Evolutionary conservation across 2,888 invertebrate species (phyloP).

Genomic region (Brachylomia viminalis): DNA sequence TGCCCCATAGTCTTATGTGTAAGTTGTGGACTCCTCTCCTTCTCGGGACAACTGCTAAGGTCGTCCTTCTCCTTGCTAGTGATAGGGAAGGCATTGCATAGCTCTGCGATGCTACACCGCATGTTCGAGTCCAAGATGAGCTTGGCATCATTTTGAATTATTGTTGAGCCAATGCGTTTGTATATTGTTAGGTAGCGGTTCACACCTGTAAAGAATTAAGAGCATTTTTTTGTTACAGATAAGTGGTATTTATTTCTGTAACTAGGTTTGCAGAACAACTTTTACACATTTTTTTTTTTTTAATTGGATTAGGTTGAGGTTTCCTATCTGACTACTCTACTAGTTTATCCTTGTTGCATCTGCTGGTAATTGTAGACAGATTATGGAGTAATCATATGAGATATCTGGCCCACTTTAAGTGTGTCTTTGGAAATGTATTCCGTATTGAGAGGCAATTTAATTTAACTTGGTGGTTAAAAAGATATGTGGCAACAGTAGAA

Average conservation of each 20-base stretch:
- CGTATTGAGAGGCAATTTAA: background rate
- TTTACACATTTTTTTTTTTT: background rate
- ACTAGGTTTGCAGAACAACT: background rate
- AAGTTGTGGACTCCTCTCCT: constrained; percentile 90
- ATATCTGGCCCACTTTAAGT: background rate
- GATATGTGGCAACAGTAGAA: background rate
- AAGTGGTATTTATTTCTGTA: background rate
- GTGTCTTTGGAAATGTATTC: background rate
- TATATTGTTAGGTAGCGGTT: constrained; percentile 93
- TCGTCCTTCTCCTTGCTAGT: constrained; percentile 93
- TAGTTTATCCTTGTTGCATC: background rate
- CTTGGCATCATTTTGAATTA: constrained; percentile 92
- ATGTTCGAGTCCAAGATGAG: constrained; percentile 92
- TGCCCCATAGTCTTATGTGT: constrained; percentile 92
- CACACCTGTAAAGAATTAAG: constrained; percentile 85
- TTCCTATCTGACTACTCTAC: background rate
- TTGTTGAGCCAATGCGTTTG: constrained; percentile 92
- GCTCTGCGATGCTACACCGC: constrained; percentile 91
- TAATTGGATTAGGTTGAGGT: background rate
- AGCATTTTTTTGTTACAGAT: background rate
- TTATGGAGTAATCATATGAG: background rate
- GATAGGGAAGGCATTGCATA: constrained; percentile 92
- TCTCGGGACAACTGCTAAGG: constrained; percentile 92
- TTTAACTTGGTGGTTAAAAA: background rate
- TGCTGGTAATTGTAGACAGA: background rate